phyloP scores from a whole-genome alignment of 2,113 vertebrate genomes.

The Litocranius walleri region DNA sequence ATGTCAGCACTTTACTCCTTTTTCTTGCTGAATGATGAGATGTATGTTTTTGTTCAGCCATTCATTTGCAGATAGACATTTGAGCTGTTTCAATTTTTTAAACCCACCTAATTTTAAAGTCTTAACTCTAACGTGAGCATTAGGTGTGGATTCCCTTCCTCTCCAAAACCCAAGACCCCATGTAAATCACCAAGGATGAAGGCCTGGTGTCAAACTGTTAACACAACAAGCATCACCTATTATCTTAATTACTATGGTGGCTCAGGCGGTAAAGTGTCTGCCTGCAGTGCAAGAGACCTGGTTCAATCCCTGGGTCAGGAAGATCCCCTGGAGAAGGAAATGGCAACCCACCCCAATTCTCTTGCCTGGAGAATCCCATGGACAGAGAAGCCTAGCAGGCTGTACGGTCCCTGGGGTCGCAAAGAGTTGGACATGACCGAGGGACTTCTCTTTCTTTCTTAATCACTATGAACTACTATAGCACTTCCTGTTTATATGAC shows the following conservation, averaged over 20 bases:
- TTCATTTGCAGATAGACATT: background rate
- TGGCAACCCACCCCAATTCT: too few species aligned
- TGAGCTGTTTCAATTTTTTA: background rate
- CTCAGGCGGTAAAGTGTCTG: too few species aligned
- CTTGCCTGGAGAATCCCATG: too few species aligned
- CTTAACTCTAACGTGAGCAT: background rate
- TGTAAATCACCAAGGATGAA: background rate
- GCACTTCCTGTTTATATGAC: background rate
- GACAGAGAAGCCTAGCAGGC: too few species aligned
- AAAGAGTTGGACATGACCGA: too few species aligned
- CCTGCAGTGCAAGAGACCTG: too few species aligned
- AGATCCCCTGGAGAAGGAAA: too few species aligned
- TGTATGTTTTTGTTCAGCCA: background rate
- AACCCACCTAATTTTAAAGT: background rate
- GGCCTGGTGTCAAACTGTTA: background rate
- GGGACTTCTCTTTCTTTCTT: background rate
- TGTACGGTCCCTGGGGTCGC: too few species aligned
- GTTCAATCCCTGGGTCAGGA: too few species aligned
- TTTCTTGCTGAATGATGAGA: background rate
- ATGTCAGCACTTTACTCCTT: background rate
- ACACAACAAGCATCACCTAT: background rate
- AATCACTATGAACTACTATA: background rate
- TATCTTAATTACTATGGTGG: background rate
- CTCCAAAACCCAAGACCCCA: background rate
- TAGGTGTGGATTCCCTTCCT: background rate